Conservation (phyloP, 2,113 vertebrate species). For the Pachycephala philippinensis region DNA sequence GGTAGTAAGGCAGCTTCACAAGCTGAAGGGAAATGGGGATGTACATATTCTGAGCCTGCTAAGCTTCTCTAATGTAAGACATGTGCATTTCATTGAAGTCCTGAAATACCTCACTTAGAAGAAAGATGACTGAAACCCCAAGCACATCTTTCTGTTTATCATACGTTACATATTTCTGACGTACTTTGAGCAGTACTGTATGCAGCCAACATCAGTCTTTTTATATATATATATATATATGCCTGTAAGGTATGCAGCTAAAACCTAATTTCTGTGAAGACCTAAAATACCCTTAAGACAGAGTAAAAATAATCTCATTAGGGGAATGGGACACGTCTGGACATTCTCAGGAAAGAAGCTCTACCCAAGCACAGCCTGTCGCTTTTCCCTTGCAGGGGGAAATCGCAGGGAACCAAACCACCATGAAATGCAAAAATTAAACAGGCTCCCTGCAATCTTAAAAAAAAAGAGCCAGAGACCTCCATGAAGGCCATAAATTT, state of each 20-base stretch:
- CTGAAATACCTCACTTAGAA: constrained; percentile 17
- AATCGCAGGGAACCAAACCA: not conserved
- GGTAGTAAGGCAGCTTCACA: constrained; percentile 44
- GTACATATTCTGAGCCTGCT: constrained; percentile 52
- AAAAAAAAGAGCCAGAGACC: not conserved
- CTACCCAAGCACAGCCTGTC: not conserved
- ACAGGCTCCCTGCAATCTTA: not conserved
- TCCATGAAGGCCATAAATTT: not conserved
- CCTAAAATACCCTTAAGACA: not conserved
- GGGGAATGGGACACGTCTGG: not conserved
- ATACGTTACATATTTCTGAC: not conserved
- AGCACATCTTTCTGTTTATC: not conserved
- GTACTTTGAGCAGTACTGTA: not conserved
- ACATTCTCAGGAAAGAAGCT: not conserved
- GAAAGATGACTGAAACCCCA: not conserved
- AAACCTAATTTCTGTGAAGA: not conserved
- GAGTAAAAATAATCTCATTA: constrained; percentile 41
- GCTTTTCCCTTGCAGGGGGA: not conserved
- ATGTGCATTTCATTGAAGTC: constrained; percentile 28
- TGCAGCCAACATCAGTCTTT: not conserved
- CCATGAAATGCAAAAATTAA: not conserved
- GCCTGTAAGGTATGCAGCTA: not conserved
- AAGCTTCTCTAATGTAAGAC: constrained; percentile 62
- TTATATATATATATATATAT: not conserved
- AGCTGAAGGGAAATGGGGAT: constrained; percentile 59